Conservation (phyloP, 2,797 vertebrate species). For the Champsocephalus gunnari region DNA sequence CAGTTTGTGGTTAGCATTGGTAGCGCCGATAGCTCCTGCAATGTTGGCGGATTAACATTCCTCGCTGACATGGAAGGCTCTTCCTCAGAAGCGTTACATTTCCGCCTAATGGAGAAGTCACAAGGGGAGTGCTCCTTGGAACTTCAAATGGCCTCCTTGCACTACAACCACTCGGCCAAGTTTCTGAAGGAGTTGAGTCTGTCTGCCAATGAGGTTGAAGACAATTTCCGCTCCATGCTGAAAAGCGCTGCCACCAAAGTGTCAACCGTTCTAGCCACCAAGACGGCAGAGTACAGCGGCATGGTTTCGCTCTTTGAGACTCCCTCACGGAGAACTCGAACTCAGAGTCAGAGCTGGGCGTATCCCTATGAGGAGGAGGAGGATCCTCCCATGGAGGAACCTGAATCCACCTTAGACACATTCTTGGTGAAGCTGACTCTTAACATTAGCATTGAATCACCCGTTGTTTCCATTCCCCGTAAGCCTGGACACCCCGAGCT, state of each 20-base stretch:
- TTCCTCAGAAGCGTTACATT: slow-evolving; percentile 91
- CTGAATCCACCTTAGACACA: slow-evolving; percentile 76
- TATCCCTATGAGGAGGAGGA: slow-evolving; percentile 84
- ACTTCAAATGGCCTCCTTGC: slow-evolving; percentile 96
- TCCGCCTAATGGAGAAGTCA: slow-evolving; percentile 89
- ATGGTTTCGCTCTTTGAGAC: slow-evolving; percentile 97
- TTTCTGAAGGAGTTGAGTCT: slow-evolving; percentile 94
- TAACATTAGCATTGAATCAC: slow-evolving; percentile 95
- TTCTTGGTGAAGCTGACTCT: slow-evolving; percentile 93
- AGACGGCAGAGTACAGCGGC: slow-evolving; percentile 97
- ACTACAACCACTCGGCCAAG: slow-evolving; percentile 97
- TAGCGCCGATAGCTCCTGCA: slow-evolving; percentile 82
- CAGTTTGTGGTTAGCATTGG: slow-evolving; percentile 98
- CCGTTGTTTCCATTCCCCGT: slow-evolving; percentile 94
- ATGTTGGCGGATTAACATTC: slow-evolving; percentile 73
- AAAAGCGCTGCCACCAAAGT: slow-evolving; percentile 95
- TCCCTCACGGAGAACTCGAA: slow-evolving; percentile 81
- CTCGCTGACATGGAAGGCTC: slow-evolving; percentile 75
- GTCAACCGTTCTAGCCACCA: slow-evolving; percentile 93
- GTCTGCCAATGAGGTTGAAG: slow-evolving; percentile 96
- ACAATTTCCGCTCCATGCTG: slow-evolving; percentile 94
- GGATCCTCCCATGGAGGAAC: slow-evolving; percentile 68
- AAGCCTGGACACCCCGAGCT: slow-evolving; percentile 94
- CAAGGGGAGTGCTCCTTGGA: slow-evolving; percentile 91
- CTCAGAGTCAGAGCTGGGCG: slow-evolving; percentile 79